Conservation (phyloP, 1,140 invertebrate genomes). For the Liolophura sinensis region DNA sequence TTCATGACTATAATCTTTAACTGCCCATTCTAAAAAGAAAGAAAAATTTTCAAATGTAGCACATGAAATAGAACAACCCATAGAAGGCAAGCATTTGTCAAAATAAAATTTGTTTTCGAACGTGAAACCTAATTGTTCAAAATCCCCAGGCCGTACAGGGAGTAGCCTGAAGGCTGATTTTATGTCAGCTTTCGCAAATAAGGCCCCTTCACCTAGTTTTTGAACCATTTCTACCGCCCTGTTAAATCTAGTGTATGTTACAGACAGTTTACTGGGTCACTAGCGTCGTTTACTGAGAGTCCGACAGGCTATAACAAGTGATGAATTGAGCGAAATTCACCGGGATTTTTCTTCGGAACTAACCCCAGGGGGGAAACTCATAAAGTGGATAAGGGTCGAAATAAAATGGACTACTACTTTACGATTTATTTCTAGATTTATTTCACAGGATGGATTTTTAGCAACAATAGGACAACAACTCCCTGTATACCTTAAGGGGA, state of each 20-base stretch:
- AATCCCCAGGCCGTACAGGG: background rate
- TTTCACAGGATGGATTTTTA: constrained; percentile 8
- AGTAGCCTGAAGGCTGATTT: constrained; percentile 19
- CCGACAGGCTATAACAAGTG: constrained; percentile 12
- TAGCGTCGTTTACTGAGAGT: constrained; percentile 9
- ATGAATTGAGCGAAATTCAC: no score
- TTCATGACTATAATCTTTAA: no score
- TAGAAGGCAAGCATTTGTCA: no score
- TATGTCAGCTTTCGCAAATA: constrained; percentile 17
- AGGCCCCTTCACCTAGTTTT: background rate
- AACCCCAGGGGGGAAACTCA: no score
- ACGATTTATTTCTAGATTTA: background rate
- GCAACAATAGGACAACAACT: background rate
- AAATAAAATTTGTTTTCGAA: no score
- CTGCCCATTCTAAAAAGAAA: no score
- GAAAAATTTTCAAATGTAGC: no score
- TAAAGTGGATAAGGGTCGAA: no score
- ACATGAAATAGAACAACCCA: no score
- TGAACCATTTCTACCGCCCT: constrained; percentile 11
- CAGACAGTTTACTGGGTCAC: constrained; percentile 6
- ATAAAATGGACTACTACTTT: no score
- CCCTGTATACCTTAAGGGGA: constrained; percentile 9
- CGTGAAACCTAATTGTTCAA: no score
- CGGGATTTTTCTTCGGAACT: no score
- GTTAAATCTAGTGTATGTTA: constrained; percentile 13